Evolutionary conservation across 2,888 invertebrate genomes (phyloP).

Genomic region (Mesorhabditis sp.): DNA sequence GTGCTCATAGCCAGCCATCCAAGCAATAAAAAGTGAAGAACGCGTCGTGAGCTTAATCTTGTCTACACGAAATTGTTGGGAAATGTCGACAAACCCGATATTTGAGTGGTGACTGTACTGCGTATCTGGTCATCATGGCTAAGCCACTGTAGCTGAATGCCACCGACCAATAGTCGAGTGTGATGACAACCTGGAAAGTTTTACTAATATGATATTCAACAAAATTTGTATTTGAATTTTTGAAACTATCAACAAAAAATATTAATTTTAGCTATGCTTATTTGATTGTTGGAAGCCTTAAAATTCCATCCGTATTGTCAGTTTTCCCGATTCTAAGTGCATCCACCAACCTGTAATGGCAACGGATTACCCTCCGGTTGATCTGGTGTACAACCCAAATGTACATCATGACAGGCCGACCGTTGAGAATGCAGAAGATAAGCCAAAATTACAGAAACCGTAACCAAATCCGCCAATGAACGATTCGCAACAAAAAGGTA

Average conservation of each 20-base stretch:
- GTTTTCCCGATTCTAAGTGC: neutral
- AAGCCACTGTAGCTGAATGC: constrained; percentile 36
- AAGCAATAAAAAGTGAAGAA: neutral
- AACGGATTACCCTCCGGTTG: neutral
- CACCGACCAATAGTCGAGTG: constrained; percentile 39
- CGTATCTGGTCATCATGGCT: constrained; percentile 36
- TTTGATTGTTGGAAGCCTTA: no score
- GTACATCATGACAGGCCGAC: constrained; percentile 4
- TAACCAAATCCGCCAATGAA: neutral
- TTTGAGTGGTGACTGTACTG: constrained; percentile 32
- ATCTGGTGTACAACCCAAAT: constrained; percentile 1
- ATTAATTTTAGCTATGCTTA: no score
- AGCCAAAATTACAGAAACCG: neutral
- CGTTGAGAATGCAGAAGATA: neutral
- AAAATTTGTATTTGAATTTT: no score
- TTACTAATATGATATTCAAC: no score
- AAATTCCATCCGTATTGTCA: neutral
- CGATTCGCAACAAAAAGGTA: neutral
- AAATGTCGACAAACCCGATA: constrained; percentile 28
- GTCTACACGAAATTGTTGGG: neutral
- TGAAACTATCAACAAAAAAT: no score
- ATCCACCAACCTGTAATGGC: neutral
- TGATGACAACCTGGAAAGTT: constrained; percentile 24
- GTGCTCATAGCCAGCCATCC: neutral
- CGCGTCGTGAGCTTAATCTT: constrained; percentile 1